These are phyloP conservation scores for Dreissena rostriformis DNA, from an alignment of 1,140 invertebrate species.

Conservation along the genomic window DNA sequence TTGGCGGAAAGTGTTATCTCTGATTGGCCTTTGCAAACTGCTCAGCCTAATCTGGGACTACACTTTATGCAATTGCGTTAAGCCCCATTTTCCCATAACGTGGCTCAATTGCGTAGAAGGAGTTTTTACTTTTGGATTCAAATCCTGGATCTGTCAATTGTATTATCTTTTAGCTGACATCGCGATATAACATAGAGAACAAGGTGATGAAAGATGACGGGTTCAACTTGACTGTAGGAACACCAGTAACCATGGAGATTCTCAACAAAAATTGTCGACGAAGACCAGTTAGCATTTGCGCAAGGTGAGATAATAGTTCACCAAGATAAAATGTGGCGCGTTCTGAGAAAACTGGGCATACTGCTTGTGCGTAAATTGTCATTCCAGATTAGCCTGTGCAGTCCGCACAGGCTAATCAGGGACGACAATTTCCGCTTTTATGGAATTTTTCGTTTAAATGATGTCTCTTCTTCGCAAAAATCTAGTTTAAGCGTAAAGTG, in stretches of 20 bases:
- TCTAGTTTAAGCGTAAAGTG: no score
- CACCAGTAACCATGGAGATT: conserved; percentile 34
- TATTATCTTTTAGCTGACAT: conserved; percentile 16
- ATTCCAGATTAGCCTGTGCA: neutral
- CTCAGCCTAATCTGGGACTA: no score
- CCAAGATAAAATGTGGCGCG: neutral
- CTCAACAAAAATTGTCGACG: conserved; percentile 43
- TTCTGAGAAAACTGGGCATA: neutral
- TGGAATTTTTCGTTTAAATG: neutral
- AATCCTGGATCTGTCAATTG: neutral
- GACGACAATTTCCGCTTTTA: neutral
- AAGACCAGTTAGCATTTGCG: conserved; percentile 30
- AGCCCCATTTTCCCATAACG: no score
- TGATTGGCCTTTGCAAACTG: no score
- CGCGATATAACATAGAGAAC: conserved; percentile 29
- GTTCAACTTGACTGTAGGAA: conserved; percentile 34
- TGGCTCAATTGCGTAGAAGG: no score
- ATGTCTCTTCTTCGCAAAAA: neutral
- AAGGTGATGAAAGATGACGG: conserved; percentile 27
- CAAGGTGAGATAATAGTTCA: conserved; percentile 22
- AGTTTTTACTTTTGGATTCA: no score
- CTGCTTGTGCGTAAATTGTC: neutral
- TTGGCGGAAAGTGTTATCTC: no score
- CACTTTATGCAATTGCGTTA: no score
- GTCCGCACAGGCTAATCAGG: neutral